Conservation (phyloP, 2,113 vertebrate species). For the Bombycilla garrulus region DNA sequence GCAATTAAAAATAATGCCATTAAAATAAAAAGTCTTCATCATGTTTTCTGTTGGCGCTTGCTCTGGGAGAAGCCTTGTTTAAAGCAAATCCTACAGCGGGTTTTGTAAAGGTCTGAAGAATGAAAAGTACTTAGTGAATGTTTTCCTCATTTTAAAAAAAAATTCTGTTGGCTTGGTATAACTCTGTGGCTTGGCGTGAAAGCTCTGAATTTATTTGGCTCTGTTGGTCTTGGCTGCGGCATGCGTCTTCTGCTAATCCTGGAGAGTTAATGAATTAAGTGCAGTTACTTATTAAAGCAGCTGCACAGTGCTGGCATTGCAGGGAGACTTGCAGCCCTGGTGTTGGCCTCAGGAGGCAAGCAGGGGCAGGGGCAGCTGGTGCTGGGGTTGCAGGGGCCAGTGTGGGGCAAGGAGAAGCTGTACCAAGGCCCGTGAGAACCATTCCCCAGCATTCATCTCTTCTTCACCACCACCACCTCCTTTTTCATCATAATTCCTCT, state of each 20-base stretch:
- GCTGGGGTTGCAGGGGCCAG: neutral
- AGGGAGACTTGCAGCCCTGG: neutral
- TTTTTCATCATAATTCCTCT: neutral
- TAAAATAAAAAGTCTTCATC: neutral
- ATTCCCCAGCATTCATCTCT: neutral
- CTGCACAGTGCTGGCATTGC: neutral
- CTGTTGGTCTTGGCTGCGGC: neutral
- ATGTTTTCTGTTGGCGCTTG: neutral
- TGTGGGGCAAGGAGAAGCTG: neutral
- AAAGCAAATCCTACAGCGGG: neutral
- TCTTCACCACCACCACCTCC: neutral
- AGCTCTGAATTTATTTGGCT: slow-evolving; percentile 4
- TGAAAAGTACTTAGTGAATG: neutral
- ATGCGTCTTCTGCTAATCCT: neutral
- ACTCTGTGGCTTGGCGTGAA: slow-evolving; percentile 20
- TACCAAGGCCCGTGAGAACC: neutral
- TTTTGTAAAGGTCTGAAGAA: neutral
- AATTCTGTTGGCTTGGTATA: neutral
- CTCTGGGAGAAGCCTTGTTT: neutral
- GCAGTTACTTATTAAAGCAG: slow-evolving; percentile 3
- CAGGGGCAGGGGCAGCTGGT: neutral
- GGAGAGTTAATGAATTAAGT: slow-evolving; percentile 45
- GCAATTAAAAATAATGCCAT: neutral
- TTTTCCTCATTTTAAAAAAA: slow-evolving; percentile 10
- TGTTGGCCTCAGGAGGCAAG: neutral